A percentile compares a stretch with the other conserved stretches of the same genome.
phyloP scores from a whole-genome alignment of 1,140 invertebrate genomes.

The Drosophila sproati region DNA sequence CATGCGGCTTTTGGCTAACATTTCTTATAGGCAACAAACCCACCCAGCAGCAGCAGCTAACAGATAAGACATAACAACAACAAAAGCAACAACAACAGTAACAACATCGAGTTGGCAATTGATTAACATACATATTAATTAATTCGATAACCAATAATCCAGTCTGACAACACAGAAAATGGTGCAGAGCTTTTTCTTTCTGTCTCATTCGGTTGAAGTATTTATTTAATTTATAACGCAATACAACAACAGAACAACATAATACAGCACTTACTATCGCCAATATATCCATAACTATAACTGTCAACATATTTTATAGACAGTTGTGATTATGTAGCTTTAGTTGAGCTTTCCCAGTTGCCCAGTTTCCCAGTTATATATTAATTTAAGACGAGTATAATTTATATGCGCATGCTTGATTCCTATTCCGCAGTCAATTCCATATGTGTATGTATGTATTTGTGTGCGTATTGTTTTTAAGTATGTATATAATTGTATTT shows the following conservation, averaged over 20 bases:
- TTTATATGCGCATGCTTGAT: constrained; percentile 13
- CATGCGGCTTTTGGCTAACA: constrained; percentile 46
- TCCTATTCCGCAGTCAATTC: neutral
- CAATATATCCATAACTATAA: constrained; percentile 1
- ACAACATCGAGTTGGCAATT: neutral
- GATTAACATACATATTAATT: constrained; percentile 53
- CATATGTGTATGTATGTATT: constrained; percentile 29
- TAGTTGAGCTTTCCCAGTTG: neutral
- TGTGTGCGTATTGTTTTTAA: constrained; percentile 43
- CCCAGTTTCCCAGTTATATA: neutral
- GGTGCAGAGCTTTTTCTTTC: constrained; percentile 45
- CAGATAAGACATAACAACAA: constrained; percentile 6
- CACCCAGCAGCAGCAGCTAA: constrained; percentile 1
- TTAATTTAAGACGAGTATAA: constrained; percentile 4
- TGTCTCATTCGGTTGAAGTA: constrained; percentile 21
- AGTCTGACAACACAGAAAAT: constrained; percentile 62
- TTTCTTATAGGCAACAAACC: constrained; percentile 24
- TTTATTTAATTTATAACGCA: constrained; percentile 12
- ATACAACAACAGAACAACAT: constrained; percentile 21
- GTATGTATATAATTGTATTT: constrained; percentile 38
- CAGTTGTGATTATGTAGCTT: constrained; percentile 1
- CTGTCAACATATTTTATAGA: constrained; percentile 13
- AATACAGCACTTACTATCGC: constrained; percentile 13
- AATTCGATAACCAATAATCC: constrained; percentile 65
- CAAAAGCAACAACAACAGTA: neutral